A percentile compares a stretch with the other conserved stretches of the same genome.
Conservation (phyloP, 1,140 invertebrate species). For the Cotesia glomerata region DNA sequence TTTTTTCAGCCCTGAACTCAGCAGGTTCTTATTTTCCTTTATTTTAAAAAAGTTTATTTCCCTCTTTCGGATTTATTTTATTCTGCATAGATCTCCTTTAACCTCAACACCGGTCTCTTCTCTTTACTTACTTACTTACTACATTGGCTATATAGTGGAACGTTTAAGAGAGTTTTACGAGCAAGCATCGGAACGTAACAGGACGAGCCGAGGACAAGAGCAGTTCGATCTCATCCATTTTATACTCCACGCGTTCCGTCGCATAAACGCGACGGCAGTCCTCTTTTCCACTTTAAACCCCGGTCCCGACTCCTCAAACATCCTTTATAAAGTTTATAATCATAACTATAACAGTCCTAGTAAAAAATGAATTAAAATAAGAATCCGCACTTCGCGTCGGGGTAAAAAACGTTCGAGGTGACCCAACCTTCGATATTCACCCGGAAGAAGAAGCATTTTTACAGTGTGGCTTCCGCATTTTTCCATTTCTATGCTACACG, state of each 20-base stretch:
- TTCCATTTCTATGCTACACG: neutral
- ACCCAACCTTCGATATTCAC: neutral
- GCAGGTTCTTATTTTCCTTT: slow-evolving; percentile 38
- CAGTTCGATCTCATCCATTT: slow-evolving; percentile 26
- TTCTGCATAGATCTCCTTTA: neutral
- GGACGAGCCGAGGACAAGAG: neutral
- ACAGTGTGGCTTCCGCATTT: neutral
- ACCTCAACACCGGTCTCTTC: too few species aligned
- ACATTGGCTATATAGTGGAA: too few species aligned
- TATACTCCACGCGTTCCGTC: slow-evolving; percentile 4
- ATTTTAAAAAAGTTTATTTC: neutral
- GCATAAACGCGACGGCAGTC: slow-evolving; percentile 6
- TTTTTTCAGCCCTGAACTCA: slow-evolving; percentile 20
- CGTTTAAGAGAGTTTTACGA: too few species aligned
- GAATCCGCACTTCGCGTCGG: too few species aligned
- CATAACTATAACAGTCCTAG: too few species aligned
- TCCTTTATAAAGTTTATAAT: neutral
- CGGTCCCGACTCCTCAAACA: neutral
- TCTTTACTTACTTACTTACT: too few species aligned
- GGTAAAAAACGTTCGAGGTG: neutral
- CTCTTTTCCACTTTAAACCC: slow-evolving; percentile 1
- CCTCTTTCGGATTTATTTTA: neutral
- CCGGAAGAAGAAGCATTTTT: neutral
- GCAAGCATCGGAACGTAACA: too few species aligned
- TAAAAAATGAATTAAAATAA: too few species aligned